A percentile compares a stretch with the other conserved stretches of the same genome.
Evolutionary conservation across 2,888 invertebrate species (phyloP).

Genomic region (Plemyria rubiginata): DNA sequence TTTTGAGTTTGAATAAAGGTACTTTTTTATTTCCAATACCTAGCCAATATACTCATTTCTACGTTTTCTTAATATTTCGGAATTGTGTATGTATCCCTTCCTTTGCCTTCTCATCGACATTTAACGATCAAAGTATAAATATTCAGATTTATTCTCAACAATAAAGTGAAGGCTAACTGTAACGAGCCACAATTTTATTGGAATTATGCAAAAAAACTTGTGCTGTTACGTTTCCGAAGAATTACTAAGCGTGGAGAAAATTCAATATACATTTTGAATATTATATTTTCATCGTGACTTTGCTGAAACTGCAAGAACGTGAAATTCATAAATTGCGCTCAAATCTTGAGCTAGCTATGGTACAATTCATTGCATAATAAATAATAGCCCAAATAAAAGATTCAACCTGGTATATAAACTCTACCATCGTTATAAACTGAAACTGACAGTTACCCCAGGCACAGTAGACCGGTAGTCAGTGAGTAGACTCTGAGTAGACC

Average conservation of each 20-base stretch:
- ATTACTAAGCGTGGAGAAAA: neutral
- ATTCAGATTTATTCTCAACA: conserved; percentile 26
- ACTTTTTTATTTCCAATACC: too few relatives aligned
- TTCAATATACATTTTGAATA: neutral
- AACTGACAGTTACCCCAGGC: too few relatives aligned
- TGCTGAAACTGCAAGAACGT: neutral
- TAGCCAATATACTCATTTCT: conserved; percentile 8
- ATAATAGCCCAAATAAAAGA: too few relatives aligned
- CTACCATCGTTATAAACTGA: too few relatives aligned
- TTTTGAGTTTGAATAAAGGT: too few relatives aligned
- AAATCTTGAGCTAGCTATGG: neutral
- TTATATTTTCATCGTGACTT: neutral
- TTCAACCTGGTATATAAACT: too few relatives aligned
- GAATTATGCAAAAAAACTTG: conserved; percentile 15
- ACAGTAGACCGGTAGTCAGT: too few relatives aligned
- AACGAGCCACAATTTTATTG: conserved; percentile 21
- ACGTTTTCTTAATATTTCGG: conserved; percentile 19
- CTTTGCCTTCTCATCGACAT: conserved; percentile 21
- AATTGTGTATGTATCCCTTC: conserved; percentile 10
- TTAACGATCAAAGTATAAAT: conserved; percentile 17
- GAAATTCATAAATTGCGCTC: neutral
- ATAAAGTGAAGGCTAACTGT: conserved; percentile 18
- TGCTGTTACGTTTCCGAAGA: neutral
- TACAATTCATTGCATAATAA: too few relatives aligned
- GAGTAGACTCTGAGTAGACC: too few relatives aligned